Conservation (phyloP, 2,113 vertebrate genomes). For the Myiagra hebetior region DNA sequence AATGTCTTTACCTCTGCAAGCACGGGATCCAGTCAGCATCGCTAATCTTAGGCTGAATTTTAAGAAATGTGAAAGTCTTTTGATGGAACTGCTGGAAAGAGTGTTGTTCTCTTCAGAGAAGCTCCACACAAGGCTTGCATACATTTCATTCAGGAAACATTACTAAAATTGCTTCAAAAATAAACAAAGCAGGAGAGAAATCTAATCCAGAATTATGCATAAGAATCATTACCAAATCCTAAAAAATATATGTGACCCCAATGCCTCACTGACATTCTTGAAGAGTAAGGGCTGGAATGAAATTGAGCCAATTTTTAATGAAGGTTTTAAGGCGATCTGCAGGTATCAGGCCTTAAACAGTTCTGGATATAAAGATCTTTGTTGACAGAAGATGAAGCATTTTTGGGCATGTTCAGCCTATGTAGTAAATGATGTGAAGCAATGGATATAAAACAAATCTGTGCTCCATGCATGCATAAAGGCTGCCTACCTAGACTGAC, state of each 20-base stretch:
- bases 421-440: neutral
- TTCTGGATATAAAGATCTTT: neutral
- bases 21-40: neutral
- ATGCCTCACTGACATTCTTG: neutral
- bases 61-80: neutral
- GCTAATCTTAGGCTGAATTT: neutral
- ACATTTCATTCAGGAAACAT: neutral
- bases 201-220: neutral
- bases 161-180: neutral
- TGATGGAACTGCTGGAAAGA: neutral
- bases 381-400: neutral
- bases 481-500: neutral
- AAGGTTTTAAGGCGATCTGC: neutral
- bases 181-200: neutral
- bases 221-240: neutral
- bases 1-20: neutral
- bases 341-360: neutral
- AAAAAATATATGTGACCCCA: neutral
- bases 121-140: neutral
- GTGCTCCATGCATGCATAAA: neutral
- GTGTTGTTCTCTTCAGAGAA: neutral
- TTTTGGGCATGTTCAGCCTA: neutral
- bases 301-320: neutral
- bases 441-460: neutral
- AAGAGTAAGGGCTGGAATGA: neutral